A percentile compares a stretch with the other conserved stretches of the same genome.
These are phyloP conservation scores for Orchestia grillus DNA, from an alignment of 1,140 invertebrate species.

Conservation along the genomic window DNA sequence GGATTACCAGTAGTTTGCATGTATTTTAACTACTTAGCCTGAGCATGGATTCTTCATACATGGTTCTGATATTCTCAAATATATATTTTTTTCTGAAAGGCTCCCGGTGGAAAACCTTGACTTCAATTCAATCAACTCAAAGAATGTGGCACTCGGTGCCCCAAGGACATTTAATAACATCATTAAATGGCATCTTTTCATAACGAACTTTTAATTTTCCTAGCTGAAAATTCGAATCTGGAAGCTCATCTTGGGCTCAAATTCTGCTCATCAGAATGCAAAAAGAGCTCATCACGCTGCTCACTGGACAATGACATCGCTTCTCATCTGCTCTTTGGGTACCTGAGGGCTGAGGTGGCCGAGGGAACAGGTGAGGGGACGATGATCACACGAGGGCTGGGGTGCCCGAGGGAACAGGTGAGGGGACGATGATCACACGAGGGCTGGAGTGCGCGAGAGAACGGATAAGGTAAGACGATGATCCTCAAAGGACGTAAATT, in stretches of 20 bases:
- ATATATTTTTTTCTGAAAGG: too few relatives aligned
- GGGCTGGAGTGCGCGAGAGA: not conserved
- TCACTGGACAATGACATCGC: not conserved
- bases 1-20: too few relatives aligned
- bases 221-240: not conserved
- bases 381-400: not conserved
- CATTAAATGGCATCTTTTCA: not conserved
- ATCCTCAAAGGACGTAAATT: not conserved
- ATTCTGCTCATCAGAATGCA: constrained; percentile 25
- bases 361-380: not conserved
- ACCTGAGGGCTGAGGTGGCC: not conserved
- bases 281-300: not conserved
- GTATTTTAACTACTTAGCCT: too few relatives aligned
- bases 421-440: not conserved
- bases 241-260: not conserved
- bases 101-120: too few relatives aligned
- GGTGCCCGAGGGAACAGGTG: not conserved
- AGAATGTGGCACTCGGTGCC: too few relatives aligned
- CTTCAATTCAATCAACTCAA: too few relatives aligned
- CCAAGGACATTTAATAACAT: too few relatives aligned
- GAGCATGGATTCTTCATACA: too few relatives aligned
- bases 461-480: not conserved
- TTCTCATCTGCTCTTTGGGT: not conserved
- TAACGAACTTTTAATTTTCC: not conserved
- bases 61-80: too few relatives aligned